Evolutionary conservation across 2,797 vertebrate species (phyloP).

Genomic region (Stomatorhinus walkeri): DNA sequence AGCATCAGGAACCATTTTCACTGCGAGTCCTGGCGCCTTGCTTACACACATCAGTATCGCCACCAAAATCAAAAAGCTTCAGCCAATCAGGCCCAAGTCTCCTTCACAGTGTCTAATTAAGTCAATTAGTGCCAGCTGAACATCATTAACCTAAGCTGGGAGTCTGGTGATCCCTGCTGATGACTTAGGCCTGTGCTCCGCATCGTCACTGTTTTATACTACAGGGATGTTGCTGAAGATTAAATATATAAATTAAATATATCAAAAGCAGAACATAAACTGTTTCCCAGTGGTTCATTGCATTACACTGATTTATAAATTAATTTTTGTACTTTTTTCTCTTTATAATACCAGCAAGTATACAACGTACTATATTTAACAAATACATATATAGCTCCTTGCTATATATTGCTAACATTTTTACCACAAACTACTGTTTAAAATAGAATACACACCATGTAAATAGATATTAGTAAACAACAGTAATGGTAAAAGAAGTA

Average conservation of each 20-base stretch:
- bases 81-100: background rate
- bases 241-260: background rate
- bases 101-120: background rate
- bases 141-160: background rate
- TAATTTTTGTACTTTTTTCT: background rate
- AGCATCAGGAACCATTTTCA: background rate
- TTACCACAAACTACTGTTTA: background rate
- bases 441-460: background rate
- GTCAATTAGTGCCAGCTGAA: slow-evolving; percentile 3
- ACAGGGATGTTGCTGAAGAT: background rate
- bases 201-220: background rate
- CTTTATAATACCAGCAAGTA: background rate
- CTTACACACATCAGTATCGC: background rate
- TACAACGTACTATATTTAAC: background rate
- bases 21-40: too few species aligned
- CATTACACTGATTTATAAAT: background rate
- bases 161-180: background rate
- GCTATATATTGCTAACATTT: background rate
- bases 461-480: background rate
- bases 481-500: background rate
- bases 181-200: background rate
- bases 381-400: background rate
- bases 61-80: background rate
- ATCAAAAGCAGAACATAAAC: background rate
- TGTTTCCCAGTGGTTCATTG: background rate